Evolutionary conservation across 2,113 vertebrate species (phyloP).

Genomic region (Seriola aureovittata): DNA sequence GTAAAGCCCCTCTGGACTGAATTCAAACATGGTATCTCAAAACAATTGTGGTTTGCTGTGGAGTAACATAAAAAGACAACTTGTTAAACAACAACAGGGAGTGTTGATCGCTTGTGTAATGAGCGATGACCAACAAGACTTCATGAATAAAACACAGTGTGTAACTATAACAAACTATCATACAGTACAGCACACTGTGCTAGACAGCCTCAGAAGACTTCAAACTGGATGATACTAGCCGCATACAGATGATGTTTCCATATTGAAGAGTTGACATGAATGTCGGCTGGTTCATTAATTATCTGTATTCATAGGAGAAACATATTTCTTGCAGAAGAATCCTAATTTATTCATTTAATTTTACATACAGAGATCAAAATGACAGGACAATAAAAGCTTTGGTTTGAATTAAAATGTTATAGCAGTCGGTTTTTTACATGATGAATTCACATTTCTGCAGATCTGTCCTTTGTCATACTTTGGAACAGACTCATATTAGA

Average conservation of each 20-base stretch:
- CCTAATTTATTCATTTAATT: conserved; percentile 52
- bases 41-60: not conserved
- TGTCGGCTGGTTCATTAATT: conserved; percentile 39
- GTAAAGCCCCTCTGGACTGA: not conserved
- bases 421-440: conserved; percentile 15
- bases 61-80: conserved; percentile 30
- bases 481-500: not conserved
- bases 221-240: conserved; percentile 2
- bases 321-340: conserved; percentile 3
- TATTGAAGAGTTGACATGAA: conserved; percentile 51
- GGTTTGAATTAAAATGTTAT: conserved; percentile 26
- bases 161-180: conserved; percentile 35
- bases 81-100: conserved; percentile 45
- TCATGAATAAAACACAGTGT: conserved; percentile 65
- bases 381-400: conserved; percentile 15
- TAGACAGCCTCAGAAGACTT: conserved; percentile 39
- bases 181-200: conserved; percentile 23
- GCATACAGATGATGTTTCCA: conserved; percentile 59
- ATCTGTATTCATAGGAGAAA: conserved; percentile 27
- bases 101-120: conserved; percentile 50
- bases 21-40: not conserved
- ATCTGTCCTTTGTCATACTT: conserved; percentile 9
- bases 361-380: conserved; percentile 38
- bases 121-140: conserved; percentile 56
- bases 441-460: conserved; percentile 39